A percentile compares a stretch with the other conserved stretches of the same genome.
Conservation (phyloP, 2,888 invertebrate species). For the Tinea pellionella region DNA sequence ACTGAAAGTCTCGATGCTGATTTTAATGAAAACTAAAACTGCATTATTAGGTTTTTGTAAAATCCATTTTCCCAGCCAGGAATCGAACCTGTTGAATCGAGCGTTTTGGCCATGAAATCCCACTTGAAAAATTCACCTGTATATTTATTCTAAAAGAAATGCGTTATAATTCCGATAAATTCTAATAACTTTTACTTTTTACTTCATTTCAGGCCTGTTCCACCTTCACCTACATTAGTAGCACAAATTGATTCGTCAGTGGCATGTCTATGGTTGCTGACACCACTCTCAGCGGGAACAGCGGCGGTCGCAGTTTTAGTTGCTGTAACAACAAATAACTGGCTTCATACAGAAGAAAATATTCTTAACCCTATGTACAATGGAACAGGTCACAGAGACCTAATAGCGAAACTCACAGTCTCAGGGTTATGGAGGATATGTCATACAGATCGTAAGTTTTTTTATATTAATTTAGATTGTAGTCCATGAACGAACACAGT, state of each 20-base stretch:
- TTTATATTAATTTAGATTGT: neutral
- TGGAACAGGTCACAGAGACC: slow-evolving; percentile 78
- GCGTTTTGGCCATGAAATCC: too few relatives aligned
- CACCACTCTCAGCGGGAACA: slow-evolving; percentile 76
- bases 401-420: slow-evolving; percentile 78
- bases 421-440: slow-evolving; percentile 87
- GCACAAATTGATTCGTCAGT: slow-evolving; percentile 71
- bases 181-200: neutral
- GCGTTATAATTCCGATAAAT: too few relatives aligned
- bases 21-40: too few relatives aligned
- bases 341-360: slow-evolving; percentile 89
- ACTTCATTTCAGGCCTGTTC: slow-evolving; percentile 42
- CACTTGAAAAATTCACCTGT: too few relatives aligned
- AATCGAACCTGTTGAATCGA: too few relatives aligned
- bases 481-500: too few relatives aligned
- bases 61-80: too few relatives aligned
- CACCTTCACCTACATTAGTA: slow-evolving; percentile 55
- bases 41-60: too few relatives aligned
- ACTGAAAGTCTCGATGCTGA: too few relatives aligned
- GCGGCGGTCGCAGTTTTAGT: slow-evolving; percentile 78
- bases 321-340: slow-evolving; percentile 83
- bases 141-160: too few relatives aligned
- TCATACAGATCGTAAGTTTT: slow-evolving; percentile 80
- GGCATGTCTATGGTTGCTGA: slow-evolving; percentile 72
- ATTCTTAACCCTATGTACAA: slow-evolving; percentile 82